These are phyloP conservation scores for Plebejus argus DNA, from an alignment of 2,888 invertebrate species.

Conservation along the genomic window DNA sequence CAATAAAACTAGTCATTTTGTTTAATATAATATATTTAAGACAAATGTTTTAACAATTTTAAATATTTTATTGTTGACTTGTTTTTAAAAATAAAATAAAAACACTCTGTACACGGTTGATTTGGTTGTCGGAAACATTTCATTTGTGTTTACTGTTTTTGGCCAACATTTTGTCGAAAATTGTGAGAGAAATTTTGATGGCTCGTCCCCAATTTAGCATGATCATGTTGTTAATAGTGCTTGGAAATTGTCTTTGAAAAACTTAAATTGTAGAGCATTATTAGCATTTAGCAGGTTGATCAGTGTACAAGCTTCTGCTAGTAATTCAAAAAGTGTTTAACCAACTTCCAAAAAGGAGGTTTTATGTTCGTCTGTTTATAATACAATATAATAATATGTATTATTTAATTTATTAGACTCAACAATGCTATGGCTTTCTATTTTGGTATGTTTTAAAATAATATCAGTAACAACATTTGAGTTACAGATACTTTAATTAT, in stretches of 20 bases:
- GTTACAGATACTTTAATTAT: too few species aligned
- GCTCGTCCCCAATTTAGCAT: not conserved
- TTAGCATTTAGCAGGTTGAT: not conserved
- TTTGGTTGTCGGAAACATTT: conserved; percentile 27
- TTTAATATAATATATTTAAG: conserved; percentile 31
- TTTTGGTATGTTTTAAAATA: too few species aligned
- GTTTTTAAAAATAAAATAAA: conserved; percentile 32
- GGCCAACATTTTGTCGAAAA: conserved; percentile 17
- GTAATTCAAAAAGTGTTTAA: not conserved
- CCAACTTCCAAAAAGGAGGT: too few species aligned
- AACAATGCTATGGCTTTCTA: too few species aligned
- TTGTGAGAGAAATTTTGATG: not conserved
- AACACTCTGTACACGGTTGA: conserved; percentile 30
- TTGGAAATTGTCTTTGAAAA: not conserved
- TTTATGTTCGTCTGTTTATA: too few species aligned
- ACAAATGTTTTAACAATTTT: conserved; percentile 34
- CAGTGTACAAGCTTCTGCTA: not conserved
- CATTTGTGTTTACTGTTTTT: conserved; percentile 11
- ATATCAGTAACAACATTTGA: too few species aligned
- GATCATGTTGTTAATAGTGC: not conserved
- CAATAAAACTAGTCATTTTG: not conserved
- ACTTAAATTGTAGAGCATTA: not conserved
- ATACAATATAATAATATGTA: too few species aligned
- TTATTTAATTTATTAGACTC: too few species aligned
- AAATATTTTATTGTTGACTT: conserved; percentile 32